A percentile compares a stretch with the other conserved stretches of the same genome.
These are phyloP conservation scores for Columba janthina DNA, from an alignment of 2,113 vertebrate genomes.

Conservation along the genomic window DNA sequence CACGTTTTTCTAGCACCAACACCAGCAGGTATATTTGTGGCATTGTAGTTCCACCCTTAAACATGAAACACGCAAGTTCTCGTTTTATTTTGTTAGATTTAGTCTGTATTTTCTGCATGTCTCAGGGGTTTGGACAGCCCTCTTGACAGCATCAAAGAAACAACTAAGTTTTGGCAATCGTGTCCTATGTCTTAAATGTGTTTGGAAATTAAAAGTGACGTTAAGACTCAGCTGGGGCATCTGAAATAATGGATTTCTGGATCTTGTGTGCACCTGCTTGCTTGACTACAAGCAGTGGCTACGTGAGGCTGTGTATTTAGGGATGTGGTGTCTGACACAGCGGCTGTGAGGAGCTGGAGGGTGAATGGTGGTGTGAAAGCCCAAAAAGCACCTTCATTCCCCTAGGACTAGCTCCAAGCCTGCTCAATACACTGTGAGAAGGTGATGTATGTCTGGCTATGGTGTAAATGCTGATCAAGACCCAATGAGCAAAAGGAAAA, in stretches of 20 bases:
- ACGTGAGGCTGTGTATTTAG: neutral
- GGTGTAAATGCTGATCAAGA: slow-evolving; percentile 27
- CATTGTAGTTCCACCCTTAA: neutral
- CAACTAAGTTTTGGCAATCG: neutral
- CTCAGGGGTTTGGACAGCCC: neutral
- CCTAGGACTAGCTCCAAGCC: neutral
- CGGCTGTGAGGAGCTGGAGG: neutral
- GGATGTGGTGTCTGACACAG: neutral
- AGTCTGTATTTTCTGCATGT: neutral
- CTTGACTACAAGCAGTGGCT: neutral
- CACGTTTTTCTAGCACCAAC: accelerated
- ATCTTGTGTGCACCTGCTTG: neutral
- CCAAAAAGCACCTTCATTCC: neutral
- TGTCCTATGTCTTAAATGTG: neutral
- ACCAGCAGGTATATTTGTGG: neutral
- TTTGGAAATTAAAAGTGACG: neutral
- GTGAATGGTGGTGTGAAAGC: neutral
- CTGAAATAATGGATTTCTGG: slow-evolving; percentile 12
- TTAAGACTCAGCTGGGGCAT: neutral
- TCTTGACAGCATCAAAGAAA: neutral
- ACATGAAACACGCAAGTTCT: neutral
- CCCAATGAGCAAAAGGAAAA: slow-evolving; percentile 33
- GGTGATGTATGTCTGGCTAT: slow-evolving; percentile 9
- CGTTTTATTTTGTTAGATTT: neutral
- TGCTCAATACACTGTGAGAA: slow-evolving; percentile 42